phyloP scores from a whole-genome alignment of 2,888 invertebrate genomes.

The Drosophila dives region DNA sequence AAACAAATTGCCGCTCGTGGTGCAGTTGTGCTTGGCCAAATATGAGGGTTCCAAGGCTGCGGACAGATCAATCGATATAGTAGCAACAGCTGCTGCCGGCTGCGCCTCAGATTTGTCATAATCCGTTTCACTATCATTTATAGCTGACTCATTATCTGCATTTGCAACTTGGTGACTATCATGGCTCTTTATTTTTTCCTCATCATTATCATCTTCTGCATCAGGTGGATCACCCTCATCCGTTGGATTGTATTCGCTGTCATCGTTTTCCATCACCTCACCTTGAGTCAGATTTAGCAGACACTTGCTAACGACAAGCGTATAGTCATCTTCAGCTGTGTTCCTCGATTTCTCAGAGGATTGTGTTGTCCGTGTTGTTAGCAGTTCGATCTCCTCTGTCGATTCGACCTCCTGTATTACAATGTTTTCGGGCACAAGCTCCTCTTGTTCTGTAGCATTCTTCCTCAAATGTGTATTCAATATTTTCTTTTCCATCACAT shows the following conservation, averaged over 20 bases:
- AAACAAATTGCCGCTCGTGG: conserved; percentile 50
- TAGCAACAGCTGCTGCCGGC: neutral
- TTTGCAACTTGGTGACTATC: conserved; percentile 5
- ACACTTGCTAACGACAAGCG: conserved; percentile 23
- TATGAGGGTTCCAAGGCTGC: conserved; percentile 32
- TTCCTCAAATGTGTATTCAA: conserved; percentile 1
- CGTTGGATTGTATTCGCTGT: conserved; percentile 29
- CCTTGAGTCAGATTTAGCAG: conserved; percentile 12
- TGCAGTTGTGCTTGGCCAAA: conserved; percentile 40
- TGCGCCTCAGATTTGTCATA: neutral
- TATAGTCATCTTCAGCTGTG: neutral
- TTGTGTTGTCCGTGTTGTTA: neutral
- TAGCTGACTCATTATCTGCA: neutral
- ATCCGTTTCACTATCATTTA: neutral
- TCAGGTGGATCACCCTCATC: conserved; percentile 7
- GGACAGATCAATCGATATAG: conserved; percentile 34
- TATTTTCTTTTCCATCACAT: neutral
- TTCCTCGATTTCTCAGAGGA: neutral
- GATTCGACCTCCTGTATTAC: neutral
- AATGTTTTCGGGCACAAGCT: neutral
- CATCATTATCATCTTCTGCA: conserved; percentile 4
- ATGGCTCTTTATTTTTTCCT: neutral
- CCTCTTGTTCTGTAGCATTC: neutral
- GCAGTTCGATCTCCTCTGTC: neutral
- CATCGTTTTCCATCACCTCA: conserved; percentile 16